A percentile compares a stretch with the other conserved stretches of the same genome.
phyloP scores from a whole-genome alignment of 2,113 vertebrate species.

The Corapipo altera region DNA sequence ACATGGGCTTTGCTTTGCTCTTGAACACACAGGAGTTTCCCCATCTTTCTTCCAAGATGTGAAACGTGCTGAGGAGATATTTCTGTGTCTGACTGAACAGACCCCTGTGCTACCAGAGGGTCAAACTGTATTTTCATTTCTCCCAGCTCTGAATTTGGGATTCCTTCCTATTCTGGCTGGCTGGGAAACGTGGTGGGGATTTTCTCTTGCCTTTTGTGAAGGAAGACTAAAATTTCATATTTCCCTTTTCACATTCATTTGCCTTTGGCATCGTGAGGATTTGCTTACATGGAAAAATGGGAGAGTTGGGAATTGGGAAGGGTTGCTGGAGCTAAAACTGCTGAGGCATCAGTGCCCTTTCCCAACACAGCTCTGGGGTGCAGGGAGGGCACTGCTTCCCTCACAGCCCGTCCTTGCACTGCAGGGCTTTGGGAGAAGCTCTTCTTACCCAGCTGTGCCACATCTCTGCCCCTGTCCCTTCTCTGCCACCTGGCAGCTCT shows the following conservation, averaged over 20 bases:
- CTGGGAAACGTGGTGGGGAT: fast-evolving
- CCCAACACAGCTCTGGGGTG: not conserved
- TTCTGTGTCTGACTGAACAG: not conserved
- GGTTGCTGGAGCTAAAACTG: not conserved
- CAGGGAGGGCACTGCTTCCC: not conserved
- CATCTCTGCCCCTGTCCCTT: not conserved
- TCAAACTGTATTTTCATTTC: not conserved
- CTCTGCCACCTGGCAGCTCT: not conserved
- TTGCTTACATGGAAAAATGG: not conserved
- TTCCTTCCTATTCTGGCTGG: not conserved
- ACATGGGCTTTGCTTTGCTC: not conserved
- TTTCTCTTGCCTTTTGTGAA: not conserved
- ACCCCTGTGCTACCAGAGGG: not conserved
- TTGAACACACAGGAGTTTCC: too few relatives aligned
- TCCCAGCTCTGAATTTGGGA: not conserved
- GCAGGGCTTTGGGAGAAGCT: not conserved
- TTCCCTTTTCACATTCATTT: not conserved
- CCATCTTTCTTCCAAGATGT: fast-evolving
- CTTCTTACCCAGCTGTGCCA: not conserved
- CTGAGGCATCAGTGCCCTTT: not conserved
- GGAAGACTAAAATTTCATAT: not conserved
- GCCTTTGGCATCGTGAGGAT: not conserved
- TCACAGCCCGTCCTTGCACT: not conserved
- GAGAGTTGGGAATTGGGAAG: not conserved
- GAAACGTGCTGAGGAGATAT: not conserved